Evolutionary conservation across 2,888 invertebrate genomes (phyloP).

Genomic region (Acleris sparsana): DNA sequence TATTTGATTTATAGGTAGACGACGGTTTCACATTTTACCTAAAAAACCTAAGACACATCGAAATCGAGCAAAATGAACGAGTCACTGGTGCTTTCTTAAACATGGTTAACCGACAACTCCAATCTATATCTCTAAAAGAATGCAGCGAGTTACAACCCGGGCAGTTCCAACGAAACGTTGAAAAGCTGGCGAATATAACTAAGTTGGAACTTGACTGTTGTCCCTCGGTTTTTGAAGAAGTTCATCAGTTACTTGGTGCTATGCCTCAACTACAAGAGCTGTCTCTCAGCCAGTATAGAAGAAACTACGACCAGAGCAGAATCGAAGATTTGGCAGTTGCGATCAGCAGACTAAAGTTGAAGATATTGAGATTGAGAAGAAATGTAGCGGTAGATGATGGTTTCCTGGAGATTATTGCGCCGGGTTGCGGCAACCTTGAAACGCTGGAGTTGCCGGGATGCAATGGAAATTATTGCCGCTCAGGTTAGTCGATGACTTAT

Average conservation of each 20-base stretch:
- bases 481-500: neutral
- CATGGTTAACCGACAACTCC: neutral
- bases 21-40: neutral
- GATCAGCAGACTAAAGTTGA: neutral
- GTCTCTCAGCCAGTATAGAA: neutral
- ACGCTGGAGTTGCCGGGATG: neutral
- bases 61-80: neutral
- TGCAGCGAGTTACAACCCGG: neutral
- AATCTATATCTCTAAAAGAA: neutral
- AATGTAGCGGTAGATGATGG: neutral
- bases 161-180: neutral
- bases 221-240: neutral
- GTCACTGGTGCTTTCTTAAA: slow-evolving; percentile 1
- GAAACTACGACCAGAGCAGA: too few relatives aligned
- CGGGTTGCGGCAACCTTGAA: neutral
- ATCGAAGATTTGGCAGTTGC: neutral
- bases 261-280: neutral
- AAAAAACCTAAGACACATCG: neutral
- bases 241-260: neutral
- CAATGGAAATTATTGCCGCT: neutral
- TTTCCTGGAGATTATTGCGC: neutral
- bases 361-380: neutral
- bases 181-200: neutral
- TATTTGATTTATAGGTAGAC: neutral
- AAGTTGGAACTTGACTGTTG: neutral